Evolutionary conservation across 1,140 invertebrate genomes (phyloP).

Genomic region (Bombus difficillimus): DNA sequence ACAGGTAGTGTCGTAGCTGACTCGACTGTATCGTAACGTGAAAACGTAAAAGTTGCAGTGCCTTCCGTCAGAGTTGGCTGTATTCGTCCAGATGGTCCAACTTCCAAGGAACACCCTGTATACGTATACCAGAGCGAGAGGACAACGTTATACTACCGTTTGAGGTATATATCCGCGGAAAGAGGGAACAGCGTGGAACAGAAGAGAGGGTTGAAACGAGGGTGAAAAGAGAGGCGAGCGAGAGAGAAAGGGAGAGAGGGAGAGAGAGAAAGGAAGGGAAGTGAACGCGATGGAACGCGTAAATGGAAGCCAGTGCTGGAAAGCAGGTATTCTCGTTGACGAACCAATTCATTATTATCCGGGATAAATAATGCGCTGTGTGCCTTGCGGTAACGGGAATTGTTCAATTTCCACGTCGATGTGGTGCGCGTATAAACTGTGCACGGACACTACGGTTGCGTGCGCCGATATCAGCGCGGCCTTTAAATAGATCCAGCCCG

Average conservation of each 20-base stretch:
- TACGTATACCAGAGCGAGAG: background rate
- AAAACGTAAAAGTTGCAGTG: no score
- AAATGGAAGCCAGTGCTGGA: conserved; percentile 35
- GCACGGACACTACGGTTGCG: background rate
- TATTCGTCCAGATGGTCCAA: background rate
- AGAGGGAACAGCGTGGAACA: background rate
- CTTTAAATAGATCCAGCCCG: conserved; percentile 53
- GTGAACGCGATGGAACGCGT: conserved; percentile 11
- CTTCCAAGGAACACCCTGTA: background rate
- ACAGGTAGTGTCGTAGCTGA: no score
- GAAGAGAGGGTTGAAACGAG: background rate
- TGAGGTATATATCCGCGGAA: background rate
- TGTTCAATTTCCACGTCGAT: conserved; percentile 60
- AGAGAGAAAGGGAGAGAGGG: background rate
- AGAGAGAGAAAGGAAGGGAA: background rate
- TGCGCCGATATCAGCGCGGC: conserved; percentile 5
- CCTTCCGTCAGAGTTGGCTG: fast-evolving
- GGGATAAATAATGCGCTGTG: conserved; percentile 63
- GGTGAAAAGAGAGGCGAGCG: background rate
- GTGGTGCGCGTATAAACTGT: conserved; percentile 51
- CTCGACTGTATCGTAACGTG: background rate
- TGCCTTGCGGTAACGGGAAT: conserved; percentile 62
- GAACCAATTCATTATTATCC: conserved; percentile 64
- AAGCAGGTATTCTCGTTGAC: conserved; percentile 55
- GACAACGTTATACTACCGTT: background rate